Evolutionary conservation across 2,797 vertebrate species (phyloP).

Genomic region (Coregonus ussuriensis): DNA sequence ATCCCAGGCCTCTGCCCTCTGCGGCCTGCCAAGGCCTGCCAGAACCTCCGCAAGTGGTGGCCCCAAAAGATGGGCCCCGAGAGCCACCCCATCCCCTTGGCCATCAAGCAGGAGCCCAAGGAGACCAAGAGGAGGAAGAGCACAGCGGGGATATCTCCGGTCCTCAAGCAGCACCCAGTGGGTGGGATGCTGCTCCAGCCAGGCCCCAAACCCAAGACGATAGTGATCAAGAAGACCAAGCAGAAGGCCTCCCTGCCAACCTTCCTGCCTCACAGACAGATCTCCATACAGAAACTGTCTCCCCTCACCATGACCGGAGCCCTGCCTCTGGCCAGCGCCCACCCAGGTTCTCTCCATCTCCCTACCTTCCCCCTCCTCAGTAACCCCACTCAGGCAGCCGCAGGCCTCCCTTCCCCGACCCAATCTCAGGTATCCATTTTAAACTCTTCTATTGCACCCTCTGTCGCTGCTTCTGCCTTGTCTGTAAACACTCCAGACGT

Average conservation of each 20-base stretch:
- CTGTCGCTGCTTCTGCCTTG: constrained; percentile 56
- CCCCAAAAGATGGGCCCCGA: constrained; percentile 70
- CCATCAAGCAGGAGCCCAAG: constrained; percentile 82
- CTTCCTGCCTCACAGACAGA: constrained; percentile 88
- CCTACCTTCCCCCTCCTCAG: constrained; percentile 54
- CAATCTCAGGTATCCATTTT: constrained; percentile 92
- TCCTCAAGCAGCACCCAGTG: constrained; percentile 65
- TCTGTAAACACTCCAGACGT: constrained; percentile 61
- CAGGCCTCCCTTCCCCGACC: constrained; percentile 73
- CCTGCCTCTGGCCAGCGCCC: constrained; percentile 54
- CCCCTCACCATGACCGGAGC: constrained; percentile 65
- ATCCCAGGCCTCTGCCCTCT: constrained; percentile 45
- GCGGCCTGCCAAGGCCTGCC: constrained; percentile 59
- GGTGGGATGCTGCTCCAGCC: constrained; percentile 57
- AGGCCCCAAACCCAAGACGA: constrained; percentile 83
- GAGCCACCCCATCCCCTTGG: constrained; percentile 51
- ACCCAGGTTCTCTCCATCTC: constrained; percentile 68
- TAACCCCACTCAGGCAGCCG: constrained; percentile 78
- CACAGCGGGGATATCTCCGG: constrained; percentile 70
- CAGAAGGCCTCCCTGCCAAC: constrained; percentile 87
- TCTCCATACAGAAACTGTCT: constrained; percentile 71
- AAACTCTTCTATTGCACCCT: constrained; percentile 63
- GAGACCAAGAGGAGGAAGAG: constrained; percentile 90
- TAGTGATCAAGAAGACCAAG: constrained; percentile 91
- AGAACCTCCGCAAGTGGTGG: constrained; percentile 85